A percentile compares a stretch with the other conserved stretches of the same genome.
Evolutionary conservation across 2,888 invertebrate species (phyloP).

Genomic region (Resseliella maxima): DNA sequence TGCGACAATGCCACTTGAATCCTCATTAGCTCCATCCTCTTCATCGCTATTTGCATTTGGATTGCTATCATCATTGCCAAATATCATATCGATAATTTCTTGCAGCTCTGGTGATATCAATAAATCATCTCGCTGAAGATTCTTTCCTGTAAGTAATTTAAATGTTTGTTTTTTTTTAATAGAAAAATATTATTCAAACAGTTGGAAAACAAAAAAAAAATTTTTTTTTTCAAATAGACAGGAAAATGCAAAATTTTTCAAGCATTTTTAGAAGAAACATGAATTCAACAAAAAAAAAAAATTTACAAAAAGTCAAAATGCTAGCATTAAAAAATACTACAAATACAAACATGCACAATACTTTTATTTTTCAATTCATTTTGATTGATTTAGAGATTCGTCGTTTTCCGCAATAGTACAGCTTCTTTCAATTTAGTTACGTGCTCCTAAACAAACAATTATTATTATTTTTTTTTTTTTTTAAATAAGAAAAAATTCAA

Average conservation of each 20-base stretch:
- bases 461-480: too few species aligned
- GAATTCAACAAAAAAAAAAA: too few species aligned
- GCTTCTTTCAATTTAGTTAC: background rate
- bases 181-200: background rate
- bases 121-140: background rate
- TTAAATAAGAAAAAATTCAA: background rate
- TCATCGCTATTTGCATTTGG: background rate
- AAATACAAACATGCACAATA: too few species aligned
- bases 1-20: background rate
- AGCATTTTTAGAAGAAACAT: too few species aligned
- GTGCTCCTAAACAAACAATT: background rate
- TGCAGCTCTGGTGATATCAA: slow-evolving; percentile 37
- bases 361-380: too few species aligned
- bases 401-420: background rate
- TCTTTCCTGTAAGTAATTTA: background rate
- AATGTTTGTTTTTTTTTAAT: background rate
- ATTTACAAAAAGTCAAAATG: too few species aligned
- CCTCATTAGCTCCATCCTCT: background rate
- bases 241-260: too few species aligned
- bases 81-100: slow-evolving; percentile 26
- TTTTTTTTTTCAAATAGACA: too few species aligned
- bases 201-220: too few species aligned
- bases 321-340: too few species aligned
- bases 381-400: too few species aligned
- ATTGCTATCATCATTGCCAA: background rate